These are phyloP conservation scores for Pongo abelii DNA, from an alignment of 2,113 vertebrate species.

Conservation along the genomic window DNA sequence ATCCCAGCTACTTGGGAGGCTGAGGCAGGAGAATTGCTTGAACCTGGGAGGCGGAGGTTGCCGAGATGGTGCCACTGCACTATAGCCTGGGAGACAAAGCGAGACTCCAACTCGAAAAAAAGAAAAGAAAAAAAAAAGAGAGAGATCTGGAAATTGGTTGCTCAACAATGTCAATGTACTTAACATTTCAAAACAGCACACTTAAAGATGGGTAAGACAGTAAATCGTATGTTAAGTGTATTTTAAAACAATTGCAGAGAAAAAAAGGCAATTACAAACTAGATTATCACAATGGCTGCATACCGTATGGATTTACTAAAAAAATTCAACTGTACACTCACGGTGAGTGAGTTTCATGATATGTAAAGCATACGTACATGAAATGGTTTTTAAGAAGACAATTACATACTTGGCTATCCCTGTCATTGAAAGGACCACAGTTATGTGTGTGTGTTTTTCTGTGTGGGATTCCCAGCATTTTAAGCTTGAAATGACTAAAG, in stretches of 20 bases:
- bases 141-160: neutral
- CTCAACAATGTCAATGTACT: neutral
- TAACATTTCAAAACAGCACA: neutral
- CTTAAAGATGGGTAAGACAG: neutral
- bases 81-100: neutral
- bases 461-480: neutral
- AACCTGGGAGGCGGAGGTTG: neutral
- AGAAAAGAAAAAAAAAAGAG: neutral
- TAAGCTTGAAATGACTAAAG: neutral
- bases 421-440: neutral
- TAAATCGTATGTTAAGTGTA: neutral
- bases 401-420: neutral
- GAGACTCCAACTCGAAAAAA: neutral
- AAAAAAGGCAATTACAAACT: neutral
- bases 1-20: neutral
- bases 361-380: neutral
- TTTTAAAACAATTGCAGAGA: neutral
- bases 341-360: neutral
- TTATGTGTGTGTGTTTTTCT: neutral
- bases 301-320: neutral
- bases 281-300: neutral
- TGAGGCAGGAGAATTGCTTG: neutral
- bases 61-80: neutral
- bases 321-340: neutral
- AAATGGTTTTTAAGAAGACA: neutral